A percentile compares a stretch with the other conserved stretches of the same genome.
phyloP scores from a whole-genome alignment of 2,113 vertebrate species.

The Ranitomeya variabilis region DNA sequence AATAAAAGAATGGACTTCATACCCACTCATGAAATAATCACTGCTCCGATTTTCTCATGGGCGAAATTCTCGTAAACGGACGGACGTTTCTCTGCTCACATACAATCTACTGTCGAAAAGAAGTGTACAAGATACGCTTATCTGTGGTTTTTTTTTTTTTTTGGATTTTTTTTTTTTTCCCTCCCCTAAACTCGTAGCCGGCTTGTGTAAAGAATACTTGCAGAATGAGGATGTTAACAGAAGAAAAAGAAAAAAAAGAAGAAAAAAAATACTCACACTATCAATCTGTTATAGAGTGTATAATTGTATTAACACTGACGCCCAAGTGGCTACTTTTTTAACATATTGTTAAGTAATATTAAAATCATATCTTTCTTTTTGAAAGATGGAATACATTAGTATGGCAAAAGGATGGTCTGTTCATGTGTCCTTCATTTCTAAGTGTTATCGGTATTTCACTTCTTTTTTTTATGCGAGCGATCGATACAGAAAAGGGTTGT shows the following conservation, averaged over 20 bases:
- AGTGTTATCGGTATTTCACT: background rate
- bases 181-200: constrained; percentile 75
- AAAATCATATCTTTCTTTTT: constrained; percentile 99
- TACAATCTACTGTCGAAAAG: constrained; percentile 82
- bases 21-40: constrained; percentile 73
- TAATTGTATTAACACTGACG: constrained; percentile 99
- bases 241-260: constrained; percentile 72
- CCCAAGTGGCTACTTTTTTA: constrained; percentile 99
- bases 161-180: constrained; percentile 72
- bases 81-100: constrained; percentile 80
- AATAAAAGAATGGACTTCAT: constrained; percentile 74
- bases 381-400: constrained; percentile 99
- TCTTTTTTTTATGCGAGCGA: background rate
- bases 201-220: constrained; percentile 93
- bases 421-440: constrained; percentile 66
- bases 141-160: constrained; percentile 72
- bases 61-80: constrained; percentile 76
- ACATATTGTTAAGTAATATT: constrained; percentile 99
- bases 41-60: constrained; percentile 64
- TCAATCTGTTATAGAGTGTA: constrained; percentile 96
- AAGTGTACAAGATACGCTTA: constrained; percentile 87
- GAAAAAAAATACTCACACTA: constrained; percentile 91
- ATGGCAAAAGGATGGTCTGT: constrained; percentile 84
- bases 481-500: background rate
- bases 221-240: constrained; percentile 84